Evolutionary conservation across 2,797 vertebrate species (phyloP).

Genomic region (Epinephelus malabaricus): DNA sequence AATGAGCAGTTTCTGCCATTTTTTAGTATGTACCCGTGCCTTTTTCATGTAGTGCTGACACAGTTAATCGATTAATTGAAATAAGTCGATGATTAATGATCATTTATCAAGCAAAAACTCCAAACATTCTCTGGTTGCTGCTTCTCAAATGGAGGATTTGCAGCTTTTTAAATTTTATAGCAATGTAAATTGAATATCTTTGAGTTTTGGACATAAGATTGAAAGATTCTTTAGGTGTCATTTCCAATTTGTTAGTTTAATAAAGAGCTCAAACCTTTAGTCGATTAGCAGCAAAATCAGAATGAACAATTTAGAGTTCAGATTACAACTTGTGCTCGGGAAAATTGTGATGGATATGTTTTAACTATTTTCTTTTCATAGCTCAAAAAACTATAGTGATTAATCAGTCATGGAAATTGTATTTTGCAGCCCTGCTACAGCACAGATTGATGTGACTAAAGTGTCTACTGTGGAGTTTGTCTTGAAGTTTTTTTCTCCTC

Average conservation of each 20-base stretch:
- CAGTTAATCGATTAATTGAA: background rate
- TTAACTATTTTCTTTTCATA: background rate
- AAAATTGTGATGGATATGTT: conserved; percentile 1
- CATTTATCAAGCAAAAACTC: background rate
- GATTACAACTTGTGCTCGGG: background rate
- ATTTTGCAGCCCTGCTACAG: background rate
- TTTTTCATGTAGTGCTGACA: background rate
- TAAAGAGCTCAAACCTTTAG: no score
- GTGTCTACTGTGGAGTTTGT: conserved; percentile 38
- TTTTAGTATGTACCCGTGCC: background rate
- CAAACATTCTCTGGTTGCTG: background rate
- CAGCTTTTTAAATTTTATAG: background rate
- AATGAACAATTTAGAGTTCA: background rate
- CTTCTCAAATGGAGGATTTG: background rate
- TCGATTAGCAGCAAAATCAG: background rate
- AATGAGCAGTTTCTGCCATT: background rate
- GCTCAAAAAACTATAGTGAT: background rate
- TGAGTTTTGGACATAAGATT: no score
- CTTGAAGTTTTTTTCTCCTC: conserved; percentile 31
- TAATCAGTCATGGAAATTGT: background rate
- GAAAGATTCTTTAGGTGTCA: no score
- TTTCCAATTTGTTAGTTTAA: no score
- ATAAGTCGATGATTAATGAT: background rate
- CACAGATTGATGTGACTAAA: conserved; percentile 10
- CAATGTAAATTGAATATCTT: no score